Conservation (phyloP, 1,140 invertebrate species). For the Trichonephila inaurata region DNA sequence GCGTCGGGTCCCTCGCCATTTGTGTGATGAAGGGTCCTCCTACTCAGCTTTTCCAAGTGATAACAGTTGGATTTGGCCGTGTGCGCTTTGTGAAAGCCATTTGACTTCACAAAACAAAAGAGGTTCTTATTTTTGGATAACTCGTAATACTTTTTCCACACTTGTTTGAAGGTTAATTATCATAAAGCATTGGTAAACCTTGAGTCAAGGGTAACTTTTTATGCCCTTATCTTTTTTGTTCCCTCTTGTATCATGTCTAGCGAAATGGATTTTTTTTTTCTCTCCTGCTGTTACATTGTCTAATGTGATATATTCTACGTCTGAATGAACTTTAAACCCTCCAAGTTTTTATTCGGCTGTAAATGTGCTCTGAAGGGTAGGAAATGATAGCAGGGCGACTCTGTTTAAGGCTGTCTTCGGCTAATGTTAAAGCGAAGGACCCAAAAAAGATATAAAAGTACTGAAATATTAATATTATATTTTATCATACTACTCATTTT, state of each 20-base stretch:
- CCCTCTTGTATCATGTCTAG: neutral
- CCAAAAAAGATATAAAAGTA: too few relatives aligned
- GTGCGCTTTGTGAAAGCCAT: neutral
- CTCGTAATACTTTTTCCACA: neutral
- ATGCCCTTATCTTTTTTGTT: neutral
- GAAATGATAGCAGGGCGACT: too few relatives aligned
- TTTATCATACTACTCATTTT: too few relatives aligned
- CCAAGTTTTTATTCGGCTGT: neutral
- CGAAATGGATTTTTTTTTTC: too few relatives aligned
- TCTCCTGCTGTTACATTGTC: too few relatives aligned
- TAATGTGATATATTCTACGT: neutral
- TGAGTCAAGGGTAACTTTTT: neutral
- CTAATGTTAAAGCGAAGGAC: too few relatives aligned
- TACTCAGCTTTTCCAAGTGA: neutral
- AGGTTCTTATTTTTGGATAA: neutral
- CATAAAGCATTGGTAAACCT: neutral
- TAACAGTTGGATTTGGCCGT: neutral
- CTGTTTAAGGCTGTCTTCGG: too few relatives aligned
- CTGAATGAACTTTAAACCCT: neutral
- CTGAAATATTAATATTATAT: too few relatives aligned
- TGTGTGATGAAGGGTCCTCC: neutral
- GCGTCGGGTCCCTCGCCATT: neutral
- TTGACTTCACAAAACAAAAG: neutral
- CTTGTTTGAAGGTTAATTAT: constrained; percentile 22
- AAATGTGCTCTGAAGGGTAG: too few relatives aligned